Evolutionary conservation across 1,140 invertebrate genomes (phyloP), one percentile per base, ranked within the genome.

Genomic region (Anastrepha obliqua): DNA sequence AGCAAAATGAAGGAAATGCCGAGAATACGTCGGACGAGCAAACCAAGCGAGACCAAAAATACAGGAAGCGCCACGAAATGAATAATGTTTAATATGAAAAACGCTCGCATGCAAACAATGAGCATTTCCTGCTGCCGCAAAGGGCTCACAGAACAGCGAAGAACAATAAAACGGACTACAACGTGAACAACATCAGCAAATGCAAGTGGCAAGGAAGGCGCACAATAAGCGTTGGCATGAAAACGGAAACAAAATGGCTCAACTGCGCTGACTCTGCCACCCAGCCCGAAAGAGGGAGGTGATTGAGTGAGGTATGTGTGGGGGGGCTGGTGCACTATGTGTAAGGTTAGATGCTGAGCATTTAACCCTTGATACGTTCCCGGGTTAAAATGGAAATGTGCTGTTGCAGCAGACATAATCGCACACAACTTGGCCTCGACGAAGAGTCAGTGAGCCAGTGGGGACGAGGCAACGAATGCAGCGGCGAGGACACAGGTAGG

Each of bases 91-190:
- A 74, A 74, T 74, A 39, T 3, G 74, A 29, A 81, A 81, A 81
- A 20, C 44, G 74, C 29, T 81, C 74, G 44, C 74, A 81, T 81
- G 74, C 74, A 81, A 81, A 81, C 74, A 81, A 81, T 81, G 11
- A 42, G 74, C 42, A 20, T 81, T 81, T 81, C 74, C 74, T 81
- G 47, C 47, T n/a, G 3, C 74, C 20, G 51, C 74, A 55, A 81
- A 81, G 1, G 44, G 51, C 47, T 55, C 47, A 39, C 47, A 81
- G n/a, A 81, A 81, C 8, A 58, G 42, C 7, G 47, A 4, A 55
- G 51, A 58, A 81, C 74, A 81, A 81, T 81, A 55, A 51, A 81
- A 55, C 20, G 47, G 67, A 74, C 74, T 29, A 42, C 47, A 29
- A 15, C 74, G 11, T 9, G 6, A 29, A 51, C 44, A 78, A 62